phyloP scores from a whole-genome alignment of 1,140 invertebrate species.

The Cyrtorhinus lividipennis region DNA sequence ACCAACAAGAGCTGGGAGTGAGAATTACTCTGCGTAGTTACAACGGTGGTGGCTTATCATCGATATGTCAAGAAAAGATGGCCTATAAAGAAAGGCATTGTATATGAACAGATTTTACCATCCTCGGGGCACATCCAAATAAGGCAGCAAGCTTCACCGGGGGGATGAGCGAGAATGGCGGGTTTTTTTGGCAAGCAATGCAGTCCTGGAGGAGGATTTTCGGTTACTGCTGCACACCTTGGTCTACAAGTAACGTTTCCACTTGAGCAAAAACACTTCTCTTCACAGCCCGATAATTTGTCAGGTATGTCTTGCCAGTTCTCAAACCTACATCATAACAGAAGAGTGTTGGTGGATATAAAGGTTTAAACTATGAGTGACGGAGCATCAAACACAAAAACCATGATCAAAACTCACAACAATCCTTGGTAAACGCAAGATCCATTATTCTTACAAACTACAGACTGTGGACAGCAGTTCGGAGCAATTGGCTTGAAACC shows the following conservation, averaged over 20 bases:
- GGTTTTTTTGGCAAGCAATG: slow-evolving; percentile 45
- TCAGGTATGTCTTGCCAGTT: slow-evolving; percentile 54
- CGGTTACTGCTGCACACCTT: slow-evolving; percentile 55
- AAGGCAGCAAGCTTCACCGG: slow-evolving; percentile 58
- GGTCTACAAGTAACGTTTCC: slow-evolving; percentile 70
- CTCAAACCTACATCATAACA: slow-evolving; percentile 36
- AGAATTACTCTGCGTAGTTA: too few relatives aligned
- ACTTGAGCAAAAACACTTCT: slow-evolving; percentile 70
- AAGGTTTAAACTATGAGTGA: too few relatives aligned
- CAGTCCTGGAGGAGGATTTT: slow-evolving; percentile 53
- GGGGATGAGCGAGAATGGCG: slow-evolving; percentile 48
- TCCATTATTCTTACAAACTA: slow-evolving; percentile 60
- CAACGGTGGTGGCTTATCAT: too few relatives aligned
- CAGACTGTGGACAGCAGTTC: slow-evolving; percentile 64
- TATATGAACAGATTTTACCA: slow-evolving; percentile 14
- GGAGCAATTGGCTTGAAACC: slow-evolving; percentile 55
- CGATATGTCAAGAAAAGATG: too few relatives aligned
- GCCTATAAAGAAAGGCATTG: too few relatives aligned
- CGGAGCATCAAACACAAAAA: too few relatives aligned
- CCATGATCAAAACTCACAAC: too few relatives aligned
- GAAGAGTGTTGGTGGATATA: too few relatives aligned
- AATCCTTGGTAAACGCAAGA: slow-evolving; percentile 54
- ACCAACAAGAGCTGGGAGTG: too few relatives aligned
- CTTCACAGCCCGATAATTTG: slow-evolving; percentile 61
- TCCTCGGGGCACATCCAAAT: slow-evolving; percentile 46